Base-by-base conservation (phyloP, 2,797 vertebrate genomes). In the Arrhamphus sclerolepis region DNA sequence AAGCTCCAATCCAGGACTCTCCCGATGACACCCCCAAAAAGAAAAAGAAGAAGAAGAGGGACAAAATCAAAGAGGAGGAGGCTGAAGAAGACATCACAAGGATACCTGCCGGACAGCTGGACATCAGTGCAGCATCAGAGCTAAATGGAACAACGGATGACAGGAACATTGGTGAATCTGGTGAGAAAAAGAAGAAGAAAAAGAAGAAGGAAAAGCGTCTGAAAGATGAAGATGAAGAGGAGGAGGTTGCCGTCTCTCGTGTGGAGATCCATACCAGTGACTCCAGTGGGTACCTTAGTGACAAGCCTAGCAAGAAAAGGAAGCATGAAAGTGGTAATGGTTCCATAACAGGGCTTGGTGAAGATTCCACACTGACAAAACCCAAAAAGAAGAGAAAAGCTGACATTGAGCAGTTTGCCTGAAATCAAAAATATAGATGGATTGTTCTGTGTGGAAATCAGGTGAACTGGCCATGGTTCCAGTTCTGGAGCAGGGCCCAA, bases 201-300 rank as follows among this genome's bases (percentile, higher is more conserved):
- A 91, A 92, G 64, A 91, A 93, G 56, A 91, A 91, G 41, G 80
- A 91, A 1, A 89, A 88, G 83, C 43, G 6, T 46, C 68, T 62
- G n/a, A 82, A 89, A 58, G 65, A 75, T 0, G 75, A 89, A 58
- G 65, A 75, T 0, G 75, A 76, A 47, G 74, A 75, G 56, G 76
- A 86, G 43, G 76, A 89, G 26, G 80, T 88, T 2, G 78, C 41
- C 20, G 14, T 77, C 1, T 71, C 71, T 5, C 31, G 20, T 1
- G 0, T 58, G 28, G 82, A 91, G 29, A 59, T 91, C 28, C 91
- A 87, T 1, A 62, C 62, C 46, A 96, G 93, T 56, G 94, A 96
- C 89, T 95, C 93, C 24, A 94, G 93, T 14, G 92, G 93, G 66
- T 95, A 95, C 73, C 66, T 91, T 4, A 95, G 92, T 56, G 92